Evolutionary conservation across 1,140 invertebrate genomes (phyloP).

Genomic region (Bicyclus anynana): DNA sequence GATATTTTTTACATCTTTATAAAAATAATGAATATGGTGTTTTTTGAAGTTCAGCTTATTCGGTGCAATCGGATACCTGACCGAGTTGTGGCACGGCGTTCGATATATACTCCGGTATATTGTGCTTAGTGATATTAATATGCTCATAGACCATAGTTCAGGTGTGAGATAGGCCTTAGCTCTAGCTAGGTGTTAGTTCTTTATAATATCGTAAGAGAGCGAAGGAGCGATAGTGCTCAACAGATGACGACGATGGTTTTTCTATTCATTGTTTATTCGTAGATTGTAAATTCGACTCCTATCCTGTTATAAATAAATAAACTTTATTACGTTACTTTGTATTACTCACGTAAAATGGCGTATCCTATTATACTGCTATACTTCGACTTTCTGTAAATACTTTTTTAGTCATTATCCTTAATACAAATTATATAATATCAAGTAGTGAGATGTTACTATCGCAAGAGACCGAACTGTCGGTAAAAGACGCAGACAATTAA

Average conservation of each 20-base stretch:
- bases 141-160: conserved; percentile 71
- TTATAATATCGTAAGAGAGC: conserved; percentile 46
- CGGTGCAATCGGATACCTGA: conserved; percentile 44
- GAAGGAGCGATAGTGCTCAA: conserved; percentile 30
- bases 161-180: conserved; percentile 66
- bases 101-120: conserved; percentile 53
- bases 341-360: conserved; percentile 14
- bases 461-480: too few relatives aligned
- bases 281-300: conserved; percentile 26
- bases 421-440: conserved; percentile 29
- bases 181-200: conserved; percentile 67
- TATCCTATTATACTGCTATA: conserved; percentile 10
- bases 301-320: conserved; percentile 35
- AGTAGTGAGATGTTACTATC: conserved; percentile 14
- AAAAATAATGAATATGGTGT: conserved; percentile 27
- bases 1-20: conserved; percentile 62
- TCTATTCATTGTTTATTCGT: conserved; percentile 29
- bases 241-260: conserved; percentile 16
- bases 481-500: too few relatives aligned
- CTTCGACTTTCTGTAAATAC: conserved; percentile 50
- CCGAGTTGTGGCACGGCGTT: conserved; percentile 46
- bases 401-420: conserved; percentile 43
- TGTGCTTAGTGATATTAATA: conserved; percentile 71
- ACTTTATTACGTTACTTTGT: conserved; percentile 32
- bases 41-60: conserved; percentile 51